phyloP scores from a whole-genome alignment of 1,140 invertebrate genomes.

The Hormaphis cornu region DNA sequence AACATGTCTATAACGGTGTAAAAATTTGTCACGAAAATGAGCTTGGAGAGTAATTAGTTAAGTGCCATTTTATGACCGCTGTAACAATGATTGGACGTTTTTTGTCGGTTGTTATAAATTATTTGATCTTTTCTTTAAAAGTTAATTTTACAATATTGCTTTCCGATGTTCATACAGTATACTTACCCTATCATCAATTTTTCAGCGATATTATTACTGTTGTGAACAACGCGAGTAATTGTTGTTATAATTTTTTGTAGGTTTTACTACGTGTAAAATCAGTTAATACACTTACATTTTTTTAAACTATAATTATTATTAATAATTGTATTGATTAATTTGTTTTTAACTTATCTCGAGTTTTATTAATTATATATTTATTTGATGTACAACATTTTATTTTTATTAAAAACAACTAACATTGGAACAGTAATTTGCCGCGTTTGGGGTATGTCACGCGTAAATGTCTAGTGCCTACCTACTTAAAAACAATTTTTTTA shows the following conservation, averaged over 20 bases:
- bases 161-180: neutral
- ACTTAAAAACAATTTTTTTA: neutral
- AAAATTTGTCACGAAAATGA: too few relatives aligned
- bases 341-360: neutral
- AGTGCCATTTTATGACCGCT: neutral
- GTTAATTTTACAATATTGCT: neutral
- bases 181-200: neutral
- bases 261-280: too few relatives aligned
- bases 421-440: neutral
- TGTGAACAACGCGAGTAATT: neutral
- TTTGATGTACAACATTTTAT: constrained; percentile 5
- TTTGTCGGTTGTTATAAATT: too few relatives aligned
- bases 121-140: too few relatives aligned
- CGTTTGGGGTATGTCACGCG: neutral
- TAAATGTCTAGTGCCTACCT: too few relatives aligned
- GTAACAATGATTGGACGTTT: neutral
- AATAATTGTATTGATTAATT: constrained; percentile 5
- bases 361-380: neutral
- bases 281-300: too few relatives aligned
- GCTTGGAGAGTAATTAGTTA: neutral
- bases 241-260: too few relatives aligned
- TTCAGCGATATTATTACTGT: neutral
- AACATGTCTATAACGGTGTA: too few relatives aligned
- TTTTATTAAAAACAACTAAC: neutral
- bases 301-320: too few relatives aligned